A percentile compares a stretch with the other conserved stretches of the same genome.
Evolutionary conservation across 2,888 invertebrate genomes (phyloP).

Genomic region (Plebejus melissa): DNA sequence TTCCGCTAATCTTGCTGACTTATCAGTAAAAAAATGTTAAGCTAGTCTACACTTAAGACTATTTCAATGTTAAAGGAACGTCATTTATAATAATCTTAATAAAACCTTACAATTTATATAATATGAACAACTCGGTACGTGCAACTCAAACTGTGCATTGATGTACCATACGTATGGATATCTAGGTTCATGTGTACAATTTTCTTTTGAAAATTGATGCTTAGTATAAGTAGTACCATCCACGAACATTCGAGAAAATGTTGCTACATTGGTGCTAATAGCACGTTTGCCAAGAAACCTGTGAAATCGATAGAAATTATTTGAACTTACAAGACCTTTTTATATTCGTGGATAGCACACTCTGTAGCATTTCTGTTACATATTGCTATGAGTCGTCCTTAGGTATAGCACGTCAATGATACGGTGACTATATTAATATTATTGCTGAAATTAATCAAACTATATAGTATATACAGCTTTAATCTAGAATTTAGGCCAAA

Average conservation of each 20-base stretch:
- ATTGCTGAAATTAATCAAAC: constrained; percentile 1
- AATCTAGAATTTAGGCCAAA: constrained; percentile 25
- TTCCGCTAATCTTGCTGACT: constrained; percentile 24
- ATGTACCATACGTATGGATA: constrained; percentile 30
- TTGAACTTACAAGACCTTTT: too few species aligned
- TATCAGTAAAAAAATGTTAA: constrained; percentile 33
- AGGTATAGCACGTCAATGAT: neutral
- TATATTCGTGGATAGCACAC: neutral
- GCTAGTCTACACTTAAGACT: constrained; percentile 35
- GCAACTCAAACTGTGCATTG: constrained; percentile 47
- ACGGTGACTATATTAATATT: neutral
- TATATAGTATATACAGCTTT: constrained; percentile 1
- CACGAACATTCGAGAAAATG: too few species aligned
- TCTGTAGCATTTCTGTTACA: neutral
- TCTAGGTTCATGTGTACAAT: too few species aligned
- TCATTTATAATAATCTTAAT: constrained; percentile 44
- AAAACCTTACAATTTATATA: constrained; percentile 6
- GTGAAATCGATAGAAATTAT: too few species aligned
- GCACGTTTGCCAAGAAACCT: too few species aligned
- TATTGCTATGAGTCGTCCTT: neutral
- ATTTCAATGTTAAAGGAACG: constrained; percentile 45
- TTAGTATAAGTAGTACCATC: too few species aligned
- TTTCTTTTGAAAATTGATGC: too few species aligned
- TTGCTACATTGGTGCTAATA: too few species aligned
- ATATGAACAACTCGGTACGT: constrained; percentile 44